Evolutionary conservation across 1,140 invertebrate genomes (phyloP), one percentile per base, ranked within the genome.

Genomic region (Macrocentrus cingulum): DNA sequence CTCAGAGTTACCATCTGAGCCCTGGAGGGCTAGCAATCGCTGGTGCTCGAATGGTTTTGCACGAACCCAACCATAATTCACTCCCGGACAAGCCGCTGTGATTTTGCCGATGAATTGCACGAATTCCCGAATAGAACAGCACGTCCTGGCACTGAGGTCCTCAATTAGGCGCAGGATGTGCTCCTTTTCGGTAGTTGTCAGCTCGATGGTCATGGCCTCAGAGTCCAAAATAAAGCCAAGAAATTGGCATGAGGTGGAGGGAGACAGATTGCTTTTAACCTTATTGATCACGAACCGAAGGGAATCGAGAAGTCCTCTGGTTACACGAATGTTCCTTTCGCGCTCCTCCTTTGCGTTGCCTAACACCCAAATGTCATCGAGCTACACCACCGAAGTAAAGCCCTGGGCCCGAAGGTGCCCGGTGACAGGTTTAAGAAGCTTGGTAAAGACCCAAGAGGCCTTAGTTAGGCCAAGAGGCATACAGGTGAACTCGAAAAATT

Each of bases 381-480:
- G 15, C 50, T 62, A 57, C 1, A 62, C 25, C 1, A 53, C 55
- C 7, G 60, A 58, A 11, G 48, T 16, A 13, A 2, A 62, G 8
- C 60, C 60, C 18, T 19, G 15, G 15, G 4, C 1, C 34, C 59
- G 23, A 13, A 60, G 50, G 11, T 8, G 13, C 48, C 45, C 29
- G 0, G 49, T 25, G 3, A 57, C 41, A 16, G 49, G 54, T 20
- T 53, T 61, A n/a, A 60, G 3, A 8, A 59, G 19, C 34, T 59
- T 59, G 3, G 56, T 51, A 20, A 52, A 59, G 0, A 42, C 7
- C 1, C 16, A 55, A 15, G 59, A 52, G 11, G 52, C 59, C 8
- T 44, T 59, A n/a, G 9, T 54, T 20, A 69, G 34, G 0, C 68
- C 62, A 44, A 68, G 68, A 6, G 64, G 68, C n/a, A 68, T 22